phyloP scores from a whole-genome alignment of 2,888 invertebrate genomes.

The Holacanthella duospinosa region DNA sequence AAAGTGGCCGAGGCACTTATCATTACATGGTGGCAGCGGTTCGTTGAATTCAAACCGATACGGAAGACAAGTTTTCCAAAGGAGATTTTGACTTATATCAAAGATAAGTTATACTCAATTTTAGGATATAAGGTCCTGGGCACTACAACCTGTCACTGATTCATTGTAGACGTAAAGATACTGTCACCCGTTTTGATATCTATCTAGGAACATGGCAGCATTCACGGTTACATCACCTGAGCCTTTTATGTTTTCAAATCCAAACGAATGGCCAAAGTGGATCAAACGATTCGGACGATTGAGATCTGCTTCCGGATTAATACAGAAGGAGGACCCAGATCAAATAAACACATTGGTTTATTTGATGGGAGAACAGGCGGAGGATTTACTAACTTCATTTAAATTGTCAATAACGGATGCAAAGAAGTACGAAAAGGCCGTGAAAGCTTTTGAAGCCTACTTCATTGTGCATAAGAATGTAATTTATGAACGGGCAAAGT shows the following conservation, averaged over 20 bases:
- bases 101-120: too few relatives aligned
- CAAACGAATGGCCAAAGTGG: conserved; percentile 23
- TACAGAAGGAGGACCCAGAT: conserved; percentile 10
- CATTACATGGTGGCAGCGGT: too few relatives aligned
- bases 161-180: too few relatives aligned
- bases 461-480: conserved; percentile 20
- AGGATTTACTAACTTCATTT: conserved; percentile 18
- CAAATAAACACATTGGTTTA: conserved; percentile 22
- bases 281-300: conserved; percentile 21
- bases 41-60: too few relatives aligned
- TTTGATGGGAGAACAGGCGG: conserved; percentile 24
- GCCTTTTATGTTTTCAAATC: conserved; percentile 13
- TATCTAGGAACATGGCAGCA: too few relatives aligned
- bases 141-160: too few relatives aligned
- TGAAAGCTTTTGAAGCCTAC: conserved; percentile 19
- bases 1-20: too few relatives aligned
- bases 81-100: too few relatives aligned
- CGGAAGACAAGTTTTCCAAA: too few relatives aligned
- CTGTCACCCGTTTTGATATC: too few relatives aligned
- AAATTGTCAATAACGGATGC: conserved; percentile 9
- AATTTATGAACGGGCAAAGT: conserved; percentile 27
- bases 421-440: conserved; percentile 17
- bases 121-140: too few relatives aligned
- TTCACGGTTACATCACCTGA: conserved; percentile 13
- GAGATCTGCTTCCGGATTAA: conserved; percentile 14